Evolutionary conservation across 2,113 vertebrate species (phyloP), one percentile per base, ranked within the genome.

Genomic region (Alexandromys fortis): DNA sequence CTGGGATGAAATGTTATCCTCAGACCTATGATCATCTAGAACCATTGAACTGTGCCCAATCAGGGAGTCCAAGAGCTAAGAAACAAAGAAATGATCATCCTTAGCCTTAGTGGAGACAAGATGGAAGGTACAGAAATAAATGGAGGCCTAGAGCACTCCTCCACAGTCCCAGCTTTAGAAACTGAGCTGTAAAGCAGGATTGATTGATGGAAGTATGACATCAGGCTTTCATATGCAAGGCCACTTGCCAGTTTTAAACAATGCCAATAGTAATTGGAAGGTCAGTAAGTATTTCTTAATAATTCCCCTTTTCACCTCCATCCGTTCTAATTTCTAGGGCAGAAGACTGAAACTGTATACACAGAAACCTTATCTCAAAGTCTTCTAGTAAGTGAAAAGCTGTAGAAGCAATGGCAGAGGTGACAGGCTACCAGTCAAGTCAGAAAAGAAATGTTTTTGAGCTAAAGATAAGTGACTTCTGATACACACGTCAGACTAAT

Each of bases 1-100:
- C 11, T 33, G 63, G 65, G 61, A 86, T 33, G 73, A 79, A 86
- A 93, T 17, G 52, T 68, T 89, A 83, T 38, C 67, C 38, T 63
- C 12, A 87, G 77, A 86, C 63, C 21, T 13, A 28, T 13, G 63
- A 47, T 7, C 49, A 45, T n/a, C 16, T 35, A 13, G 68, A 96
- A 47, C 7, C 65, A 45, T 42, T 26, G 21, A 17, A 63, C n/a
- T 92, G 82, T 91, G 89, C 78, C 79, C 55, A 76, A 1, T 90
- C 22, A 90, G 90, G 65, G 81, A 93, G 67, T 92, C 86, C 42
- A 86, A 17, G 30, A 76, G 58, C 81, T 42, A 78, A 82, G 87
- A 89, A 90, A 86, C 30, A 83, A 96, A 79, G 13, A 26, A 63
- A 83, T 24, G 8, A 22, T 77, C 63, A 77, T 94, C 47, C 24